These are phyloP conservation scores for Muraenolepis orangiensis DNA, from an alignment of 2,797 vertebrate genomes.

Conservation along the genomic window DNA sequence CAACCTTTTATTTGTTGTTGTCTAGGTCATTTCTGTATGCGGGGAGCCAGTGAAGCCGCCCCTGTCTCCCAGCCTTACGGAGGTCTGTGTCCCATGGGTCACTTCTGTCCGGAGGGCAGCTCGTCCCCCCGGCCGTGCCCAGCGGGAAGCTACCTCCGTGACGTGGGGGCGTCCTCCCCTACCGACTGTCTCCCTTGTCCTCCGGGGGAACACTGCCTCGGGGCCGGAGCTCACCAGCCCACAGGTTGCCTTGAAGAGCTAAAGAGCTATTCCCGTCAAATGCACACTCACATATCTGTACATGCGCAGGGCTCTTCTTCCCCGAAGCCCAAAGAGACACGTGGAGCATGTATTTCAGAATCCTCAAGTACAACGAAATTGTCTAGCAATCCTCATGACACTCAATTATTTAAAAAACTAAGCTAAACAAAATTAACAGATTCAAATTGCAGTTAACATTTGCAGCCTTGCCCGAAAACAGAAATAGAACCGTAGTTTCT, in stretches of 20 bases:
- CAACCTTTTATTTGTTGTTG: constrained; percentile 17
- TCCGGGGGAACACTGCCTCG: constrained; percentile 77
- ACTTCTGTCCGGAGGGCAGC: constrained; percentile 83
- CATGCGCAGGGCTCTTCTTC: too few relatives aligned
- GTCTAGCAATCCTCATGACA: too few relatives aligned
- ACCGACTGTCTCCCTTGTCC: constrained; percentile 80
- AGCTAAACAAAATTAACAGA: too few relatives aligned
- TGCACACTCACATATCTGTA: neutral
- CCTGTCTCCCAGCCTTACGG: constrained; percentile 74
- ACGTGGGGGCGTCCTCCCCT: constrained; percentile 67
- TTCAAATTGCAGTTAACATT: too few relatives aligned
- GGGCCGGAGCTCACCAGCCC: constrained; percentile 62
- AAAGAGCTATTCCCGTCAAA: neutral
- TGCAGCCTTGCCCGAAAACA: too few relatives aligned
- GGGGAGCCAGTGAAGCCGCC: constrained; percentile 63
- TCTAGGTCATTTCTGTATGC: constrained; percentile 73
- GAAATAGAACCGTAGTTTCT: too few relatives aligned
- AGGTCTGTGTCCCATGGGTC: constrained; percentile 84
- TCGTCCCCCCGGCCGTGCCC: constrained; percentile 79
- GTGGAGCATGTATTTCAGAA: constrained; percentile 5
- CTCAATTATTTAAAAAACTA: too few relatives aligned
- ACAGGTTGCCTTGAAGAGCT: constrained; percentile 60
- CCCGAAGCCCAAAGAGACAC: too few relatives aligned
- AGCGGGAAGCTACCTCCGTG: constrained; percentile 76
- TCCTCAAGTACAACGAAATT: too few relatives aligned